Conservation (phyloP, 2,797 vertebrate species). For the Enteromius mattozi region DNA sequence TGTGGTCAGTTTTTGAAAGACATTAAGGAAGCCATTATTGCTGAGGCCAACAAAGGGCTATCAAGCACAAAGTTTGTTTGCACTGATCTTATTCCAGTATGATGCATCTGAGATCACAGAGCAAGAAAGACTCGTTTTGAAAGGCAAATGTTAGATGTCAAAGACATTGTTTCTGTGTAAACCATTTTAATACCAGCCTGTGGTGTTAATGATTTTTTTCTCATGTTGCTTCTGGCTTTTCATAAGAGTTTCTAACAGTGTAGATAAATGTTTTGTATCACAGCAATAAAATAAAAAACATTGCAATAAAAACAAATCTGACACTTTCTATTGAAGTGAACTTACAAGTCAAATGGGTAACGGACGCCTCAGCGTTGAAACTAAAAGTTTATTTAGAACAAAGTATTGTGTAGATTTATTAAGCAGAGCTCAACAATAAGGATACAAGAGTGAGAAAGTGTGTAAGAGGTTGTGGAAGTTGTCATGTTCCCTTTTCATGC, state of each 20-base stretch:
- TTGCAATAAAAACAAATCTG: not conserved
- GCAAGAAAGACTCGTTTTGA: constrained; percentile 20
- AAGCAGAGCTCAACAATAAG: not conserved
- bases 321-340: not conserved
- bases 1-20: constrained; percentile 24
- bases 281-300: not conserved
- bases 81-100: constrained; percentile 1
- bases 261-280: constrained; percentile 14
- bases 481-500: not conserved
- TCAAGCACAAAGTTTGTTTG: constrained; percentile 25
- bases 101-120: constrained; percentile 33
- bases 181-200: constrained; percentile 10
- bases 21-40: constrained; percentile 38
- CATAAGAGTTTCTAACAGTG: not conserved
- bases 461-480: not conserved
- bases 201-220: constrained; percentile 17
- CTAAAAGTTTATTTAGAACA: not conserved
- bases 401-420: not conserved
- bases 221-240: constrained; percentile 1
- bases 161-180: constrained; percentile 15
- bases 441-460: not conserved
- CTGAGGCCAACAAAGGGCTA: not conserved
- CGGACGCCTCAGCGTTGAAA: not conserved
- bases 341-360: not conserved
- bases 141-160: not conserved